phyloP scores from a whole-genome alignment of 2,113 vertebrate species.

The Lepus timidus region DNA sequence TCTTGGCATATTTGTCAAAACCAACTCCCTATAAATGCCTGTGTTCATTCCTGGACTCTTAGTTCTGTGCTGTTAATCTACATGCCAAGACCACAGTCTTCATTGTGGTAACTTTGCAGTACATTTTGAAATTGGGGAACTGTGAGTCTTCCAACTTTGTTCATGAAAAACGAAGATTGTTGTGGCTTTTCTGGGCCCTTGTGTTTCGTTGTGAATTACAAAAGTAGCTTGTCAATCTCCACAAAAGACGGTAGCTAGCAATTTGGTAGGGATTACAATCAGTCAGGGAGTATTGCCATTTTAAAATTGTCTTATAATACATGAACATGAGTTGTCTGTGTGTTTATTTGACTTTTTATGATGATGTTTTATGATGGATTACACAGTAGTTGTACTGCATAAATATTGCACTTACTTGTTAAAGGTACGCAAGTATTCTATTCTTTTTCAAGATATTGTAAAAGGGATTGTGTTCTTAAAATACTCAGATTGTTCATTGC shows the following conservation, averaged over 20 bases:
- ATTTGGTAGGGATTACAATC: neutral
- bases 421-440: neutral
- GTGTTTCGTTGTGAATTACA: neutral
- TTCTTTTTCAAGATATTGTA: neutral
- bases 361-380: neutral
- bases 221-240: neutral
- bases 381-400: neutral
- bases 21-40: neutral
- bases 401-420: neutral
- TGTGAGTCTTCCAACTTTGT: neutral
- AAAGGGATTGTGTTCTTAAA: neutral
- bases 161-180: neutral
- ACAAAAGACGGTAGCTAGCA: neutral
- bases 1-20: neutral
- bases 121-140: constrained; percentile 22
- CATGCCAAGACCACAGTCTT: neutral
- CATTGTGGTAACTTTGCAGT: neutral
- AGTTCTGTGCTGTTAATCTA: neutral
- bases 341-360: neutral
- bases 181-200: neutral
- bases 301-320: neutral
- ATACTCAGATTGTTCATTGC: neutral
- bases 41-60: neutral
- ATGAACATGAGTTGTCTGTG: neutral
- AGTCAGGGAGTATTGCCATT: neutral